These are phyloP conservation scores for Latrodectus elegans DNA, from an alignment of 2,888 invertebrate genomes.

Conservation along the genomic window DNA sequence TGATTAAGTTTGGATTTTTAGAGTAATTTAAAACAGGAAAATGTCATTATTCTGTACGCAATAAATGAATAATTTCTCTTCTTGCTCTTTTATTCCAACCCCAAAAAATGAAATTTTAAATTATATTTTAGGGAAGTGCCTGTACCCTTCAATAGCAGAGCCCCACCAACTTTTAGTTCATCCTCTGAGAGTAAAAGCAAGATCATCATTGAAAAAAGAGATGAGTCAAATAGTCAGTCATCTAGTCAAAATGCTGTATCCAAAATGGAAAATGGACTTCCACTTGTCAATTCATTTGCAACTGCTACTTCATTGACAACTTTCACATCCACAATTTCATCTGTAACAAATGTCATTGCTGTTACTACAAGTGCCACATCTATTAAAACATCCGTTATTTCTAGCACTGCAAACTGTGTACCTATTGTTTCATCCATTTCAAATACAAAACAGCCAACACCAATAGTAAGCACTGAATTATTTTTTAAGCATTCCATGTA, in stretches of 20 bases:
- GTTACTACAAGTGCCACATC: conserved; percentile 31
- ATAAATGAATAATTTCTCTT: not conserved
- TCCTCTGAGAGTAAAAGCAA: conserved; percentile 86
- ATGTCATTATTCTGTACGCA: not conserved
- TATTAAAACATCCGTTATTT: conserved; percentile 65
- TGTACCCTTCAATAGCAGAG: conserved; percentile 53
- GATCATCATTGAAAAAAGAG: conserved; percentile 85
- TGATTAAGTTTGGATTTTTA: no score
- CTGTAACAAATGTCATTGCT: conserved; percentile 4
- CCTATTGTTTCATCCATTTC: conserved; percentile 40
- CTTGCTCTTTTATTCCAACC: no score
- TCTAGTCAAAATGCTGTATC: conserved; percentile 41
- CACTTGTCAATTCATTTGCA: conserved; percentile 41
- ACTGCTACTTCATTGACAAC: conserved; percentile 24
- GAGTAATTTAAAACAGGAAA: no score
- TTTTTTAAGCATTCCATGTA: not conserved
- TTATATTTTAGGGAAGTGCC: conserved; percentile 59
- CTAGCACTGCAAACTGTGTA: conserved; percentile 47
- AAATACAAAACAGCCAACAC: not conserved
- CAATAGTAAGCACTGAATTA: not conserved
- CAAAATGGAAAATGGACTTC: conserved; percentile 30
- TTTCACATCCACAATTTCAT: not conserved
- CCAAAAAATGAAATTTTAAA: no score
- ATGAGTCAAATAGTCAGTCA: conserved; percentile 72
- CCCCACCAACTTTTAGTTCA: conserved; percentile 76